Percentiles rank a stretch among this genome's conserved stretches.
These are phyloP conservation scores for Trypoxylon attenuatum DNA, from an alignment of 2,888 invertebrate species.

Conservation along the genomic window DNA sequence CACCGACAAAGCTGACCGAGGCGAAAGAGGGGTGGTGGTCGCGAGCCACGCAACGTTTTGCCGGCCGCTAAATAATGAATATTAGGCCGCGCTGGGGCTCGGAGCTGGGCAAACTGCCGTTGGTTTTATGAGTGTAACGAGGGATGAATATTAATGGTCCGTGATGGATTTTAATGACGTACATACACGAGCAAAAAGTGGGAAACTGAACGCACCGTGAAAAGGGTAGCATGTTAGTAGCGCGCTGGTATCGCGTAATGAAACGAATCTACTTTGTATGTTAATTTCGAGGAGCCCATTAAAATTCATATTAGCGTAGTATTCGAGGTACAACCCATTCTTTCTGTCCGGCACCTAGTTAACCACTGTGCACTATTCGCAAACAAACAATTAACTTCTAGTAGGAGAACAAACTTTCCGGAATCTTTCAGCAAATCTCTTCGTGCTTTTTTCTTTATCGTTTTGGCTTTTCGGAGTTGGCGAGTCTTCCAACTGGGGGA, in stretches of 20 bases:
- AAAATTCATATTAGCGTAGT: constrained; percentile 30
- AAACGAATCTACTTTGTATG: constrained; percentile 29
- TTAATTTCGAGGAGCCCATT: constrained; percentile 32
- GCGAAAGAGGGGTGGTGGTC: neutral
- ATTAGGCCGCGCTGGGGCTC: constrained; percentile 3
- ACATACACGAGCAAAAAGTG: constrained; percentile 30
- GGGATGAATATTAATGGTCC: constrained; percentile 51
- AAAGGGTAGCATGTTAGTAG: constrained; percentile 12
- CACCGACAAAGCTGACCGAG: neutral
- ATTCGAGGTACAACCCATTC: too few species aligned
- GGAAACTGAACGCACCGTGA: constrained; percentile 4
- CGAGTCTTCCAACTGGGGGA: too few species aligned
- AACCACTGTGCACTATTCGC: too few species aligned
- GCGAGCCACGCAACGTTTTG: constrained; percentile 18
- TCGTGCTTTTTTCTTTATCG: too few species aligned
- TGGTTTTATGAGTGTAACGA: constrained; percentile 3
- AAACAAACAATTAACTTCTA: too few species aligned
- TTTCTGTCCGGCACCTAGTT: too few species aligned
- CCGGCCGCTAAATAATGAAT: constrained; percentile 5
- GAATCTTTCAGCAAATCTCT: too few species aligned
- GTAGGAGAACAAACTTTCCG: too few species aligned
- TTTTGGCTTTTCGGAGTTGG: too few species aligned
- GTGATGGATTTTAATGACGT: constrained; percentile 43
- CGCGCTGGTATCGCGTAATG: constrained; percentile 1
- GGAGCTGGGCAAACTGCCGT: constrained; percentile 22